phyloP scores from a whole-genome alignment of 2,113 vertebrate genomes.

The Bolborhynchus lineola region DNA sequence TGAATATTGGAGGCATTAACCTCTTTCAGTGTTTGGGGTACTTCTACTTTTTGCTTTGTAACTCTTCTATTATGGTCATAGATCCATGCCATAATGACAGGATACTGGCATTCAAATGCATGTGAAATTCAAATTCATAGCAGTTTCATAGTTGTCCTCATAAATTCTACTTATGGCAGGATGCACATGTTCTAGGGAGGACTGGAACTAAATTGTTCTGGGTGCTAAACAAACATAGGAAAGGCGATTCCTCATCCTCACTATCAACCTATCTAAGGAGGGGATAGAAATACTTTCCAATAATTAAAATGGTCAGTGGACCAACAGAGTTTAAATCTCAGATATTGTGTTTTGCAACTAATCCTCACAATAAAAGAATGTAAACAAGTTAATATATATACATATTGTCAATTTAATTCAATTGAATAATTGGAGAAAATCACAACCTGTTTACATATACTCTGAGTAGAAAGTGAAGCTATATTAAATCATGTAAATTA shows the following conservation, averaged over 20 bases:
- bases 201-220: neutral
- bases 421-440: slow-evolving; percentile 62
- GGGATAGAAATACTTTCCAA: neutral
- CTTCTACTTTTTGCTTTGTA: neutral
- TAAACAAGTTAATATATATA: slow-evolving; percentile 30
- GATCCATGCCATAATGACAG: neutral
- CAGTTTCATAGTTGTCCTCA: neutral
- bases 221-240: neutral
- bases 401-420: slow-evolving; percentile 38
- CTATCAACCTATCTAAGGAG: neutral
- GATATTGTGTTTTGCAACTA: neutral
- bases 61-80: neutral
- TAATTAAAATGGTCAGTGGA: neutral
- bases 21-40: neutral
- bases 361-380: slow-evolving; percentile 8
- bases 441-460: slow-evolving; percentile 36
- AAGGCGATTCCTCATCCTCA: neutral
- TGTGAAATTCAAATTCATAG: neutral
- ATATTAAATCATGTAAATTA: slow-evolving; percentile 62
- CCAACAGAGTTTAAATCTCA: neutral
- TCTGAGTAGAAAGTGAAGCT: slow-evolving; percentile 50
- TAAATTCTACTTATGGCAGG: neutral
- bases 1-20: neutral
- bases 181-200: neutral
- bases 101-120: neutral